Base-by-base conservation (phyloP, 2,113 vertebrate species). In the Crocuta crocuta region DNA sequence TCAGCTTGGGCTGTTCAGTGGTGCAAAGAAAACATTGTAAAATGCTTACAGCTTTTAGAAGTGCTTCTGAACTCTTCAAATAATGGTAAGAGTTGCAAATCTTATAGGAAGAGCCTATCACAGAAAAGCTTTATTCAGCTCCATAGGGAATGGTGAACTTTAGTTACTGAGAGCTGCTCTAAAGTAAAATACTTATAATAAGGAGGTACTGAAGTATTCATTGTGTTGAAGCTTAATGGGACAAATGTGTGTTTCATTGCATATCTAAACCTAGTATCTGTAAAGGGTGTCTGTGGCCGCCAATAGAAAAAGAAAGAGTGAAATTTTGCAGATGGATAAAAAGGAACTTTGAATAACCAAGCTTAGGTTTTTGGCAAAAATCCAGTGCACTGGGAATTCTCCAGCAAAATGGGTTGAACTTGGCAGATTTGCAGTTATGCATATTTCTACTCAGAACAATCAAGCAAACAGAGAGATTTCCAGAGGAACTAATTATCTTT, bases 1-100 rank as follows among this genome's bases (percentile, higher is more conserved):
- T 83, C 85, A 97, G 82, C 50, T 68, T 39, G 53, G 50, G 82
- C 26, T 48, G 31, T 48, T 76, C 74, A 63, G 12, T 45, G 82
- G 61, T 65, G 79, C 68, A 79, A 73, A 92, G 35, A 80, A 92
- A 94, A 93, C n/a, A 16, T 28, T 79, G 28, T 65, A 55, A 94
- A 95, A 82, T 89, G 88, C 90, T 97, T 65, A 84, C 73, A 43
- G 80, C 48, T 66, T 88, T 66, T 35, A 79, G 89, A 89, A 84
- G 89, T 93, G 89, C 26, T 68, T 91, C 15, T 45, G 9, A 81
- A 17, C 63, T 28, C 39, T 45, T 61, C 19, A 45, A 66, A 91
- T 58, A 45, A 79, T 33, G 71, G 66, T 24, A 1, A 61, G 86
- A 65, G 11, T 55, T 94, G 74, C 71, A 93, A 61, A 80, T 61